Evolutionary conservation across 2,113 vertebrate species (phyloP).

Genomic region (Numida meleagris): DNA sequence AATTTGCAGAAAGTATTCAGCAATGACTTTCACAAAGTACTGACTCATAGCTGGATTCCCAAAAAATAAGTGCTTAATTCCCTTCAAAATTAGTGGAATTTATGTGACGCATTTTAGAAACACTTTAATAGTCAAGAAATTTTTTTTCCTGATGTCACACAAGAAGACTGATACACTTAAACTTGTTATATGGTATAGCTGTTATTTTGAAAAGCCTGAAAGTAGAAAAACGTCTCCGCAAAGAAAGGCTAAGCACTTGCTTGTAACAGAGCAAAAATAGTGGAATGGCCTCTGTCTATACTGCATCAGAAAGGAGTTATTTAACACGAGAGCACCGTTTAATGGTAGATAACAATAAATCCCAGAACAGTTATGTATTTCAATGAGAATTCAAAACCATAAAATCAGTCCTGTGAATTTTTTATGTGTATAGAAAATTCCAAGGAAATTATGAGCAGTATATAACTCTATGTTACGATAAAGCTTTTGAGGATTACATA

Average conservation of each 20-base stretch:
- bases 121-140: neutral
- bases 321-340: neutral
- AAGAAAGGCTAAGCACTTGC: neutral
- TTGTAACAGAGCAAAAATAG: neutral
- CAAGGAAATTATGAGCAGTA: conserved; percentile 14
- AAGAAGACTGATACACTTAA: neutral
- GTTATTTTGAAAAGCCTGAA: neutral
- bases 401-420: conserved; percentile 5
- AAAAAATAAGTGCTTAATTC: neutral
- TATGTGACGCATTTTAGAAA: neutral
- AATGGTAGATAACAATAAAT: neutral
- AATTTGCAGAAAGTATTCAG: neutral
- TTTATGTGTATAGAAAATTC: conserved; percentile 14
- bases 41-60: neutral
- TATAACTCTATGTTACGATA: neutral
- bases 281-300: neutral
- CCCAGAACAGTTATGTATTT: neutral
- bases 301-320: neutral
- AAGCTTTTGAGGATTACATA: neutral
- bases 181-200: neutral
- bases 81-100: conserved; percentile 8
- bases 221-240: neutral
- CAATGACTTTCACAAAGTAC: conserved; percentile 18
- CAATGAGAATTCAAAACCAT: conserved; percentile 2
- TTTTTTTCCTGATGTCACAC: neutral